Percentiles rank a stretch among this genome's conserved stretches.
phyloP scores from a whole-genome alignment of 2,888 invertebrate genomes.

The Azorinus chamasolen region DNA sequence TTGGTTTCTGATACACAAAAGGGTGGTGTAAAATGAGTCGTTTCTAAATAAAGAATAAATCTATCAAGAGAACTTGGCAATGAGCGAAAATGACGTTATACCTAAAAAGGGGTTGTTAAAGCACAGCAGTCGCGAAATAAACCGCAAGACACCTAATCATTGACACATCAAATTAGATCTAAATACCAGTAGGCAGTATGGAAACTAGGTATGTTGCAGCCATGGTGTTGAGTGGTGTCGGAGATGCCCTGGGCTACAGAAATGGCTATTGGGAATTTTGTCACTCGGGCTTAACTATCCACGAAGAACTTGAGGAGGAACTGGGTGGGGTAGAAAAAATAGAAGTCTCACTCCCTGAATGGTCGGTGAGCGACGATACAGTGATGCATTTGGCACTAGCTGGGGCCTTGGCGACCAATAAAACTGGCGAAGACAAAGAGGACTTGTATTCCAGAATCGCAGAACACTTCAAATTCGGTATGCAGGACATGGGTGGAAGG shows the following conservation, averaged over 20 bases:
- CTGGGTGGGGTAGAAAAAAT: constrained; percentile 80
- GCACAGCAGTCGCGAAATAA: no score
- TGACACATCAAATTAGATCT: no score
- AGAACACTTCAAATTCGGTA: constrained; percentile 71
- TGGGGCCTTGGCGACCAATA: constrained; percentile 65
- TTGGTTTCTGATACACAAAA: no score
- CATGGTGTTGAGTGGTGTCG: constrained; percentile 84
- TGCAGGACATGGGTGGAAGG: constrained; percentile 79
- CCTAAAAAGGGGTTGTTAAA: no score
- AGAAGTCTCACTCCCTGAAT: constrained; percentile 70
- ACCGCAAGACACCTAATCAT: no score
- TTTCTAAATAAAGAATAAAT: no score
- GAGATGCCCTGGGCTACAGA: constrained; percentile 84
- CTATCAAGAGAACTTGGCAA: no score
- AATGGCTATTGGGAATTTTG: constrained; percentile 84
- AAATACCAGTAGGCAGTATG: no score
- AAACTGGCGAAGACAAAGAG: constrained; percentile 41
- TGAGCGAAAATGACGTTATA: no score
- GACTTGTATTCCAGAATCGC: constrained; percentile 69
- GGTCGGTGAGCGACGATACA: constrained; percentile 85
- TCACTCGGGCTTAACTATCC: constrained; percentile 74
- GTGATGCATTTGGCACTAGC: constrained; percentile 85
- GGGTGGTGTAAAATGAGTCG: no score
- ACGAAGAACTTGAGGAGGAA: constrained; percentile 68
- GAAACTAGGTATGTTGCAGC: constrained; percentile 72